Evolutionary conservation across 1,140 invertebrate genomes (phyloP).

Genomic region (Diabrotica virgifera): DNA sequence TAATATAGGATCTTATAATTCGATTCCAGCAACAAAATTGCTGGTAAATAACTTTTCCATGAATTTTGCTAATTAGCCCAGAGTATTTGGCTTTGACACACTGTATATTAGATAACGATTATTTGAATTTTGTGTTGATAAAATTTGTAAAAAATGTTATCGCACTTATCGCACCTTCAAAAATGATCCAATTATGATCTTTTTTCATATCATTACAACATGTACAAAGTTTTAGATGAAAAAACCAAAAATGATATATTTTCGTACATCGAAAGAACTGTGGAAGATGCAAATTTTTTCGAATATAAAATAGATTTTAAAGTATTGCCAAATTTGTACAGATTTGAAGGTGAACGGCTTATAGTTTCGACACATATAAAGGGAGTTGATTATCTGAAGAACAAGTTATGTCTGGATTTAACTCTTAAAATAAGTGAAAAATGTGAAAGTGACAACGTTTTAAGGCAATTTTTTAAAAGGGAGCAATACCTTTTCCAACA

Average conservation of each 20-base stretch:
- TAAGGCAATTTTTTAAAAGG: neutral
- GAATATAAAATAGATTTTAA: neutral
- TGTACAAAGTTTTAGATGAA: neutral
- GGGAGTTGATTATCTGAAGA: neutral
- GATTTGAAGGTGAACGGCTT: neutral
- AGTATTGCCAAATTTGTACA: neutral
- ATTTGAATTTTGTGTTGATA: neutral
- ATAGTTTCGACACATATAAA: neutral
- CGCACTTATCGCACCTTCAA: neutral
- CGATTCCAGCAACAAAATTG: too few relatives aligned
- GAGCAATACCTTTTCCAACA: neutral
- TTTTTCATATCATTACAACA: too few relatives aligned
- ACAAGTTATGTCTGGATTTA: neutral
- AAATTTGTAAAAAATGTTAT: neutral
- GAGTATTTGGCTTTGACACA: too few relatives aligned
- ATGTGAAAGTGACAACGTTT: neutral
- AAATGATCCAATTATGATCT: too few relatives aligned
- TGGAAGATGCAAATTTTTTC: neutral
- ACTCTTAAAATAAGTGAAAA: neutral
- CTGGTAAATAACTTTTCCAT: too few relatives aligned
- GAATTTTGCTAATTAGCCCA: too few relatives aligned
- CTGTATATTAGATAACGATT: too few relatives aligned
- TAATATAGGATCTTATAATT: too few relatives aligned
- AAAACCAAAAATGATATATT: neutral
- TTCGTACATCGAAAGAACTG: neutral